A percentile compares a stretch with the other conserved stretches of the same genome.
These are phyloP conservation scores for Polypedilum vanderplanki DNA, from an alignment of 1,140 invertebrate genomes.

Conservation along the genomic window DNA sequence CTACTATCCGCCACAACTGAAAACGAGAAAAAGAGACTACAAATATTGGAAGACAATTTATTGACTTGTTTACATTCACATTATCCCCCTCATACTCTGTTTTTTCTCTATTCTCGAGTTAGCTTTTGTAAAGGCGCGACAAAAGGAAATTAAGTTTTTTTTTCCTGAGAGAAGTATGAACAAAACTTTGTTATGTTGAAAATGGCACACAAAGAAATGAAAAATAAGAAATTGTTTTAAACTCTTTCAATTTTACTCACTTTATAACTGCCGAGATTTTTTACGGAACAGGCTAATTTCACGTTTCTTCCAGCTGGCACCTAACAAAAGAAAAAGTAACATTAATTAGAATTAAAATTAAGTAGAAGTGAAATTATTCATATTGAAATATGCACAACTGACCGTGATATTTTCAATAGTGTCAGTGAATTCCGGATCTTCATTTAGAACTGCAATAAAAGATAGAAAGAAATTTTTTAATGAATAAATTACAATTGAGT, in stretches of 20 bases:
- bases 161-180: not conserved
- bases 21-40: not conserved
- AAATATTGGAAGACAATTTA: conserved; percentile 28
- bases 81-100: conserved; percentile 2
- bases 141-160: conserved; percentile 28
- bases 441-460: conserved; percentile 51
- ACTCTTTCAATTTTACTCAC: conserved; percentile 44
- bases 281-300: conserved; percentile 80
- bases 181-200: conserved; percentile 8
- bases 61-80: conserved; percentile 27
- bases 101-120: not conserved
- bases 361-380: not conserved
- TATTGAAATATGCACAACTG: not conserved
- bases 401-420: conserved; percentile 61
- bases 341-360: not conserved
- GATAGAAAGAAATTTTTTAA: conserved; percentile 22
- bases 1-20: not conserved
- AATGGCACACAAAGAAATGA: conserved; percentile 20
- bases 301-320: conserved; percentile 74
- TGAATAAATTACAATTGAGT: not conserved
- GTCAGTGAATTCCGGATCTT: conserved; percentile 62
- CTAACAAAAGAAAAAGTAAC: not conserved
- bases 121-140: not conserved
- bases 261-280: conserved; percentile 79
- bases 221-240: conserved; percentile 24